A percentile compares a stretch with the other conserved stretches of the same genome.
Conservation (phyloP, 2,797 vertebrate genomes). For the Sebastes paucispinis region DNA sequence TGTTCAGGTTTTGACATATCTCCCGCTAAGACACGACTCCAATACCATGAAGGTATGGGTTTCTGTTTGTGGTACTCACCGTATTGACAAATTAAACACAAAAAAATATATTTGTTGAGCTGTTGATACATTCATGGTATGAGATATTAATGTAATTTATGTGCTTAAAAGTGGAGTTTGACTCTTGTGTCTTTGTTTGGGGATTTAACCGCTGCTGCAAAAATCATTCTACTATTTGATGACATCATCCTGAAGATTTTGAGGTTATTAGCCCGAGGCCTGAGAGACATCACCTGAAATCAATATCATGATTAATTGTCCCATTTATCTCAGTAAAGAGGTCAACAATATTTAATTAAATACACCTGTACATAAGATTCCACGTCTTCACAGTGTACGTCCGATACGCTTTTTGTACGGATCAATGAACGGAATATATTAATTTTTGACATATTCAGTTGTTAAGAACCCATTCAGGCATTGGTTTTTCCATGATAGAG, state of each 20-base stretch:
- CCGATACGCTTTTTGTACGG: neutral
- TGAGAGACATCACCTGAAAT: neutral
- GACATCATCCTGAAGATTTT: neutral
- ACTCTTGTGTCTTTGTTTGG: neutral
- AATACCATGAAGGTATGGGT: no score
- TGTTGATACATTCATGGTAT: no score
- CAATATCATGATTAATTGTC: neutral
- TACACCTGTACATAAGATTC: neutral
- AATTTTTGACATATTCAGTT: no score
- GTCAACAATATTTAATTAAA: neutral
- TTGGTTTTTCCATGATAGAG: neutral
- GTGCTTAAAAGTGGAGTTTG: neutral
- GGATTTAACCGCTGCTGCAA: neutral
- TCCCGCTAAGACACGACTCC: no score
- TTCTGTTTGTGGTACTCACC: neutral
- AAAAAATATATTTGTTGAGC: no score
- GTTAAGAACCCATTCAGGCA: neutral
- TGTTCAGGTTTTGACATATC: no score
- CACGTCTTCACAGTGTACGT: neutral
- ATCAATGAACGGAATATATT: no score
- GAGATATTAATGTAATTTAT: no score
- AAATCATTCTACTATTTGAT: neutral
- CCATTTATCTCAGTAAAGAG: neutral
- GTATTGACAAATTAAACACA: no score
- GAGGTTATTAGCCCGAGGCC: neutral